Evolutionary conservation across 2,797 vertebrate genomes (phyloP).

Genomic region (Cyclura pinguis): DNA sequence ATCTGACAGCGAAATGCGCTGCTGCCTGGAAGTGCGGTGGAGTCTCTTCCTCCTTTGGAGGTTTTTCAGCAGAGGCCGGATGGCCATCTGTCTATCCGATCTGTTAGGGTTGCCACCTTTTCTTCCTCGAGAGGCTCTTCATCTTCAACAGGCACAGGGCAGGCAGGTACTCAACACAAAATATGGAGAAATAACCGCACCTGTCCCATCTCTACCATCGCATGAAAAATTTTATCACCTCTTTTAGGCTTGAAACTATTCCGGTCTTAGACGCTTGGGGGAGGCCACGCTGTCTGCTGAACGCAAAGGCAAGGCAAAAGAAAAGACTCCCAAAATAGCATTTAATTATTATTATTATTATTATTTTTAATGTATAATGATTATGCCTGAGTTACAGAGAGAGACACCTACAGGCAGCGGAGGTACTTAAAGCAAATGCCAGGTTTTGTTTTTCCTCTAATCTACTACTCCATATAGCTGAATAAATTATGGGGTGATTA

Average conservation of each 20-base stretch:
- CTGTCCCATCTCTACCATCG: no score
- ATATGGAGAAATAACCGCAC: no score
- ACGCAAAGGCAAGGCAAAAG: background rate
- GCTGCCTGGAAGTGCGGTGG: no score
- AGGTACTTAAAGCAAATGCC: slow-evolving; percentile 98
- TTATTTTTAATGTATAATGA: slow-evolving; percentile 96
- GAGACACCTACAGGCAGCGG: slow-evolving; percentile 97
- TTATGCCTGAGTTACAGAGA: slow-evolving; percentile 99
- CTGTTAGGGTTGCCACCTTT: no score
- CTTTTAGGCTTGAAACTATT: background rate
- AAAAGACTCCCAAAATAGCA: slow-evolving; percentile 21
- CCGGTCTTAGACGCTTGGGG: background rate
- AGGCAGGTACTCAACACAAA: no score
- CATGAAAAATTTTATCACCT: background rate
- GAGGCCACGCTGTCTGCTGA: no score
- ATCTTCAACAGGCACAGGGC: no score
- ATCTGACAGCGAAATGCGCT: no score
- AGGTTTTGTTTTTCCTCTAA: slow-evolving; percentile 91
- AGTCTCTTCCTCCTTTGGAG: no score
- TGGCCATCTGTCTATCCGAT: no score
- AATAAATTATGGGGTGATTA: slow-evolving; percentile 99
- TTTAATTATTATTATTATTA: slow-evolving; percentile 20
- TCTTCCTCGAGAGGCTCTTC: no score
- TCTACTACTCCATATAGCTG: slow-evolving; percentile 99
- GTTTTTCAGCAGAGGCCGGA: no score